Base-by-base conservation (phyloP, 1,140 invertebrate species). In the Pteromalus puparum region DNA sequence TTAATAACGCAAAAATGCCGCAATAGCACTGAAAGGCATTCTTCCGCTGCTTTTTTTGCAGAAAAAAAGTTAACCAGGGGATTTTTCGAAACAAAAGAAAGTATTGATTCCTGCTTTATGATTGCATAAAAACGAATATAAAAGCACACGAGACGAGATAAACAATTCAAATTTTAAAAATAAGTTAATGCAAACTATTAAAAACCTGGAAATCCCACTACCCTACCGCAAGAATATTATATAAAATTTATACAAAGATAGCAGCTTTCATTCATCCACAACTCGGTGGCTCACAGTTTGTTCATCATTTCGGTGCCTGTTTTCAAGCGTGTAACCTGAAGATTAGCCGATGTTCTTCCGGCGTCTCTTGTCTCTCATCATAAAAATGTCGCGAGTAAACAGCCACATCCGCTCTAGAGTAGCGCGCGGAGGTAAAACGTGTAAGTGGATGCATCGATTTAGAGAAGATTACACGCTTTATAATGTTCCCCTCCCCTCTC, bases 371-470 rank as follows among this genome's bases (percentile, higher is more conserved):
- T 75, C n/a, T 86, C 48, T 86, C 48, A 42, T n/a, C 28, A 18
- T 76, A 28, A 18, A 87, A 81, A 87, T 86, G 24, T 68, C 38
- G 9, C 75, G n/a, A 26, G n/a, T 38, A 70, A 4, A 46, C 34
- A 70, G n/a, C 24, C 21, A 38, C 42, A 13, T 76, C 15, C n/a
- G 15, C 18, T 48, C n/a, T 12, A 65, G 61, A 6, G n/a, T n/a
- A n/a, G 15, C 61, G 61, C 61, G 38, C 38, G 53, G 3, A 53
- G 61, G 34, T 78, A 78, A 76, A 76, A 80, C 34, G 78, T 18
- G 65, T 75, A 82, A 76, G 73, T 82, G 81, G 72, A 75, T 76
- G 81, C 81, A 82, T 82, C 81, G 81, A 82, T 82, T 82, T 75
- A 61, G 72, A 46, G 46, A 38, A 82, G 65, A 82, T 81, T 72